Evolutionary conservation across 2,113 vertebrate species (phyloP).

Genomic region (Pontoporia blainvillei): DNA sequence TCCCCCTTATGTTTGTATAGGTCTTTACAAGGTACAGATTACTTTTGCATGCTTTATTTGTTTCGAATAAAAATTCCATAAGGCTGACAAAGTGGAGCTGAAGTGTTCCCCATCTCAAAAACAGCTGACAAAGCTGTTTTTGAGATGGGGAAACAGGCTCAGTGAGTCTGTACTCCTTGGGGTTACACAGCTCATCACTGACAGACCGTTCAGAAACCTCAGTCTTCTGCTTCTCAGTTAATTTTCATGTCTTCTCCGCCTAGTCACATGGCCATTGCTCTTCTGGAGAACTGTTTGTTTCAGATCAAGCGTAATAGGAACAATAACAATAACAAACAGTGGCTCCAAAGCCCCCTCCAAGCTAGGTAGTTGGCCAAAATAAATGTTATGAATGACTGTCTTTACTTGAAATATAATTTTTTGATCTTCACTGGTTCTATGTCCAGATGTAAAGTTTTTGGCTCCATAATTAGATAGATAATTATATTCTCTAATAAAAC

Average conservation of each 20-base stretch:
- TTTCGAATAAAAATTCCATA: not conserved
- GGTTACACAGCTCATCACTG: not conserved
- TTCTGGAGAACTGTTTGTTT: conserved; percentile 9
- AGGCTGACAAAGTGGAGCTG: not conserved
- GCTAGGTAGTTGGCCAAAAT: not conserved
- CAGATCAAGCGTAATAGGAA: not conserved
- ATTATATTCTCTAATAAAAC: not conserved
- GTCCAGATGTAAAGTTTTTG: not conserved
- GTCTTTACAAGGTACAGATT: not conserved
- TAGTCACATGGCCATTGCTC: not conserved
- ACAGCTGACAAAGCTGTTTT: too few relatives aligned
- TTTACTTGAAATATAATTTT: not conserved
- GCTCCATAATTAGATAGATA: not conserved
- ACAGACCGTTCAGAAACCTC: not conserved
- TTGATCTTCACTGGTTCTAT: not conserved
- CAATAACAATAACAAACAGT: not conserved
- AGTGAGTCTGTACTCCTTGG: not conserved
- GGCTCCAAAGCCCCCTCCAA: not conserved
- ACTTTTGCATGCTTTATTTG: not conserved
- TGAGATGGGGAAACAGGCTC: not conserved
- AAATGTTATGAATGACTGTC: not conserved
- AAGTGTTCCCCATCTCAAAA: too few relatives aligned
- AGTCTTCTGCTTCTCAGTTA: not conserved
- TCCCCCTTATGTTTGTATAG: not conserved
- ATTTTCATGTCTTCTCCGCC: not conserved